Evolutionary conservation across 1,140 invertebrate species (phyloP).

Genomic region (Notospermus geniculatus): DNA sequence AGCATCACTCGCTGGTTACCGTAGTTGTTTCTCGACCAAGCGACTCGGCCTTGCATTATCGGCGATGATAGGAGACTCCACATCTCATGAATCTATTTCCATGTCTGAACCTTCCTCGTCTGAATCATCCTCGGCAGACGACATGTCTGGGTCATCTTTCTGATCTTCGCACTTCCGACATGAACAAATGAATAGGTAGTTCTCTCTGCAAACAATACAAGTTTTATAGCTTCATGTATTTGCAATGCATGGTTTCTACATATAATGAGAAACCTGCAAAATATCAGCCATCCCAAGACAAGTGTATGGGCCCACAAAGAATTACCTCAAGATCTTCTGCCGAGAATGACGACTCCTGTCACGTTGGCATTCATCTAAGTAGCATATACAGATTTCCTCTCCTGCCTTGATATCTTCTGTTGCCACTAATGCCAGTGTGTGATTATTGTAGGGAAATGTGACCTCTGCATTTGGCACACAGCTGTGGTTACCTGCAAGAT

Average conservation of each 20-base stretch:
- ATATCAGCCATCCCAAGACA: no score
- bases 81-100: constrained; percentile 5
- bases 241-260: not conserved
- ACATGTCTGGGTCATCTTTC: constrained; percentile 74
- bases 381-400: constrained; percentile 89
- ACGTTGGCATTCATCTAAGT: constrained; percentile 81
- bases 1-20: no score
- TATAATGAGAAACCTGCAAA: not conserved
- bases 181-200: constrained; percentile 82
- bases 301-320: no score
- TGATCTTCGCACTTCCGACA: constrained; percentile 78
- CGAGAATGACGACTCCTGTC: constrained; percentile 79
- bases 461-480: constrained; percentile 85
- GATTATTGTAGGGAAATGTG: constrained; percentile 82
- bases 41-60: no score
- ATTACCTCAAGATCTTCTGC: constrained; percentile 69
- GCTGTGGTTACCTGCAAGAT: constrained; percentile 77
- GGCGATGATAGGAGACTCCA: no score
- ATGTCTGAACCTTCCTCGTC: constrained; percentile 24
- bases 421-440: constrained; percentile 74
- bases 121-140: constrained; percentile 68
- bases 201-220: constrained; percentile 61
- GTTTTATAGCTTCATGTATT: not conserved
- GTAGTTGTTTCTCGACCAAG: no score
- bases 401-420: constrained; percentile 71